These are phyloP conservation scores for Drosophila sp. DNA, from an alignment of 1,140 invertebrate genomes.

Conservation along the genomic window DNA sequence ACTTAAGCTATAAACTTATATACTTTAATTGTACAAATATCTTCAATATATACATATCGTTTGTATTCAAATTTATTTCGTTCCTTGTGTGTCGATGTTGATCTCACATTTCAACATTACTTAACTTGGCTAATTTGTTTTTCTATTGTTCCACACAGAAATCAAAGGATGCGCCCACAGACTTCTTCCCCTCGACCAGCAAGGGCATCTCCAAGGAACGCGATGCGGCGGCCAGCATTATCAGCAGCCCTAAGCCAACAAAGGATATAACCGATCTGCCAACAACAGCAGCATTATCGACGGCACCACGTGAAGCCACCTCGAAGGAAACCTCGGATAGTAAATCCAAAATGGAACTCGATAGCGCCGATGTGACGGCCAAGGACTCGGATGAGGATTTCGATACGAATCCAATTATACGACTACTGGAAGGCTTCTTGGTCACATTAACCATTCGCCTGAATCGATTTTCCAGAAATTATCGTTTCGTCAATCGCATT, in stretches of 20 bases:
- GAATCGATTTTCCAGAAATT: constrained; percentile 95
- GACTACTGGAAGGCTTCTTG: constrained; percentile 88
- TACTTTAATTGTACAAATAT: constrained; percentile 42
- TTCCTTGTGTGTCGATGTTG: constrained; percentile 61
- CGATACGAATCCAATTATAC: constrained; percentile 79
- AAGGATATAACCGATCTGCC: constrained; percentile 64
- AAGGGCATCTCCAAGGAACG: constrained; percentile 72
- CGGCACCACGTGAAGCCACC: constrained; percentile 45
- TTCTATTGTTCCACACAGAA: constrained; percentile 49
- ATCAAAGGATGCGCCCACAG: constrained; percentile 68
- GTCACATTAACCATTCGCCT: constrained; percentile 94
- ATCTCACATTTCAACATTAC: neutral
- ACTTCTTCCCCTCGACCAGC: constrained; percentile 75
- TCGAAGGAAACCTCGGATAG: constrained; percentile 74
- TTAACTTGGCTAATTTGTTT: neutral
- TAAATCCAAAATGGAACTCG: constrained; percentile 76
- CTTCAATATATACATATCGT: constrained; percentile 32
- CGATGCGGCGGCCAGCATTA: constrained; percentile 44
- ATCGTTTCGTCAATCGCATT: constrained; percentile 94
- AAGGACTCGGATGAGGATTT: constrained; percentile 80
- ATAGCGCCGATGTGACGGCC: constrained; percentile 73
- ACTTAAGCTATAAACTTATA: constrained; percentile 30
- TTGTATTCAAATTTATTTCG: constrained; percentile 57
- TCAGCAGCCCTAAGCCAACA: constrained; percentile 27
- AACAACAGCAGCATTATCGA: constrained; percentile 44